Evolutionary conservation across 2,797 vertebrate genomes (phyloP).

Genomic region (Morelia viridis): DNA sequence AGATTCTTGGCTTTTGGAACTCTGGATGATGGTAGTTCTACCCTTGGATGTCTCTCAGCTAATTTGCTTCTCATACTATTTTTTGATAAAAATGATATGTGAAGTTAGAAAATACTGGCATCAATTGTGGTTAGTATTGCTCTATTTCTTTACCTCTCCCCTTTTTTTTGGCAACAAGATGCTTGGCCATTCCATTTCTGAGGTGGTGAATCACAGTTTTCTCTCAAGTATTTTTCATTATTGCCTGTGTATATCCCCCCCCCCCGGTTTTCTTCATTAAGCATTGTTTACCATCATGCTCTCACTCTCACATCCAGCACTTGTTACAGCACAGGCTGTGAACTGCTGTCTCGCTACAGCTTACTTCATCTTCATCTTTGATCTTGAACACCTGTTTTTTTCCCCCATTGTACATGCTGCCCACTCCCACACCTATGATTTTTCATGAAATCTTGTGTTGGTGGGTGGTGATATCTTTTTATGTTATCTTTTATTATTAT

Average conservation of each 20-base stretch:
- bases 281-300: constrained; percentile 42
- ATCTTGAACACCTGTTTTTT: constrained; percentile 8
- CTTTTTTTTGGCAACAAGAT: constrained; percentile 43
- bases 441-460: constrained; percentile 1
- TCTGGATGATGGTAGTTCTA: neutral
- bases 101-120: neutral
- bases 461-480: neutral
- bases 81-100: neutral
- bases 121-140: neutral
- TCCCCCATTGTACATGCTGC: neutral
- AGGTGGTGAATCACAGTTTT: constrained; percentile 39
- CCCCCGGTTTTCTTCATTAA: neutral
- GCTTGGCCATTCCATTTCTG: constrained; percentile 51
- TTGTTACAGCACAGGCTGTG: constrained; percentile 22
- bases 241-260: constrained; percentile 17
- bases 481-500: neutral
- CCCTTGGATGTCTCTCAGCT: neutral
- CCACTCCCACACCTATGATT: accelerated
- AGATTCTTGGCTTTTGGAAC: neutral
- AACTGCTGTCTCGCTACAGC: constrained; percentile 15
- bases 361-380: neutral
- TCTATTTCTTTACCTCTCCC: neutral
- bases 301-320: constrained; percentile 30
- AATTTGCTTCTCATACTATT: neutral
- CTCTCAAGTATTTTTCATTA: constrained; percentile 45